These are phyloP conservation scores for Trissolcus basalis DNA, from an alignment of 1,140 invertebrate genomes.

Conservation along the genomic window DNA sequence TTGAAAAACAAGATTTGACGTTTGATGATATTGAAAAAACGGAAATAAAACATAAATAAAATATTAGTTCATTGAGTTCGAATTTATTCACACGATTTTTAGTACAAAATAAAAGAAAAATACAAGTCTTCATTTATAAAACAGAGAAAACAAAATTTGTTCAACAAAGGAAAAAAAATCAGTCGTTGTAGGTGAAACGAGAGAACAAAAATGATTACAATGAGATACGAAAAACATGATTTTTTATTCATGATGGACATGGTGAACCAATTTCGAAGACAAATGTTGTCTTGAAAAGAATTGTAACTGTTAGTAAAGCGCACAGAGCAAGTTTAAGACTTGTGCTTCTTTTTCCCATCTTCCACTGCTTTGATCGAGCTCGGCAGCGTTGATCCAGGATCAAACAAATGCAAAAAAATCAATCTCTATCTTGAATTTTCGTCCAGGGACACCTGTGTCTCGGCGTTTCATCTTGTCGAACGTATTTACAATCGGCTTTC, in stretches of 20 bases:
- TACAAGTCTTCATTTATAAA: neutral
- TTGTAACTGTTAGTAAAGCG: constrained; percentile 54
- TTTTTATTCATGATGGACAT: constrained; percentile 66
- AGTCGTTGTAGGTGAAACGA: neutral
- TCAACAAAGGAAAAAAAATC: neutral
- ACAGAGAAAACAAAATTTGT: neutral
- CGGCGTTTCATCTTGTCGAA: constrained; percentile 21
- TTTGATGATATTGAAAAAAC: too few relatives aligned
- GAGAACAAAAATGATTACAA: constrained; percentile 2
- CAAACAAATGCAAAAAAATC: constrained; percentile 22
- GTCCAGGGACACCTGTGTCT: constrained; percentile 6
- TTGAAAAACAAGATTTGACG: too few relatives aligned
- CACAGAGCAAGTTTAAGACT: constrained; percentile 48
- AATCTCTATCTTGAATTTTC: constrained; percentile 20
- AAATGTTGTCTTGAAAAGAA: constrained; percentile 57
- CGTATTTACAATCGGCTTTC: constrained; percentile 53
- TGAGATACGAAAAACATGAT: constrained; percentile 35
- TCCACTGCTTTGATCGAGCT: constrained; percentile 57
- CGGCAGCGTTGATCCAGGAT: constrained; percentile 15
- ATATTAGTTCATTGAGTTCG: constrained; percentile 3
- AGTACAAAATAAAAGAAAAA: neutral
- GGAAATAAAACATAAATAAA: too few relatives aligned
- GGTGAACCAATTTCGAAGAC: constrained; percentile 60
- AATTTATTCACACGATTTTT: constrained; percentile 3
- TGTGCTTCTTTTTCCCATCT: constrained; percentile 69